A percentile compares a stretch with the other conserved stretches of the same genome.
Evolutionary conservation across 1,140 invertebrate species (phyloP).

Genomic region (Drosophila sp.): DNA sequence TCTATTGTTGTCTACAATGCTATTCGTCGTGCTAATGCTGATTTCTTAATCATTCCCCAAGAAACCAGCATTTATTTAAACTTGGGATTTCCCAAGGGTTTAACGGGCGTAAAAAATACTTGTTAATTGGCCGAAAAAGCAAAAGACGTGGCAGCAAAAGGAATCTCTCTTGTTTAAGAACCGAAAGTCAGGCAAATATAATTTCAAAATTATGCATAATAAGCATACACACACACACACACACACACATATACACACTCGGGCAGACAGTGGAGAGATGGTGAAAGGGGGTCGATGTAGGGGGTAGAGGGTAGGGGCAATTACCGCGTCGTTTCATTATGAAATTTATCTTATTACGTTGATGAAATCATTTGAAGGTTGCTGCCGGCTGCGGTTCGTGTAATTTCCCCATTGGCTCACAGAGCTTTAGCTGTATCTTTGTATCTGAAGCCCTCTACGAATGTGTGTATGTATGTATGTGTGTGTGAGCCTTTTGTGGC

Average conservation of each 20-base stretch:
- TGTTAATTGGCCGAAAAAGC: conserved; percentile 30
- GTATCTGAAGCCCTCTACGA: conserved; percentile 4
- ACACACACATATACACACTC: too few relatives aligned
- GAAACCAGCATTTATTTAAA: background rate
- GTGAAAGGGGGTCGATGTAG: background rate
- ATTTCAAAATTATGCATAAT: conserved; percentile 52
- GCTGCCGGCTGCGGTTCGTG: conserved; percentile 35
- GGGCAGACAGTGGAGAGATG: background rate
- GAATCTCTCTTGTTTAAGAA: conserved; percentile 19
- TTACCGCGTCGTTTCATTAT: conserved; percentile 79
- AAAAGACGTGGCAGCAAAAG: background rate
- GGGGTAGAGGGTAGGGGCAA: conserved; percentile 40
- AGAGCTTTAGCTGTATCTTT: conserved; percentile 34
- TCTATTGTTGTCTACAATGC: too few relatives aligned
- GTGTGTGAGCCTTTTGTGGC: conserved; percentile 40
- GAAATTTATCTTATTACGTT: conserved; percentile 81
- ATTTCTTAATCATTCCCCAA: too few relatives aligned
- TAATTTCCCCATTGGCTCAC: conserved; percentile 77
- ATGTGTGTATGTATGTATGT: conserved; percentile 4
- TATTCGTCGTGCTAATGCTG: too few relatives aligned
- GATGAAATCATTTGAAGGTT: conserved; percentile 76
- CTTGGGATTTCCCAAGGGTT: conserved; percentile 4
- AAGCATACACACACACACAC: conserved; percentile 26
- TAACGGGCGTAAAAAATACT: conserved; percentile 19
- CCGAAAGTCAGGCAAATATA: conserved; percentile 40